These are phyloP conservation scores for Hylia prasina DNA, from an alignment of 2,113 vertebrate genomes.

Conservation along the genomic window DNA sequence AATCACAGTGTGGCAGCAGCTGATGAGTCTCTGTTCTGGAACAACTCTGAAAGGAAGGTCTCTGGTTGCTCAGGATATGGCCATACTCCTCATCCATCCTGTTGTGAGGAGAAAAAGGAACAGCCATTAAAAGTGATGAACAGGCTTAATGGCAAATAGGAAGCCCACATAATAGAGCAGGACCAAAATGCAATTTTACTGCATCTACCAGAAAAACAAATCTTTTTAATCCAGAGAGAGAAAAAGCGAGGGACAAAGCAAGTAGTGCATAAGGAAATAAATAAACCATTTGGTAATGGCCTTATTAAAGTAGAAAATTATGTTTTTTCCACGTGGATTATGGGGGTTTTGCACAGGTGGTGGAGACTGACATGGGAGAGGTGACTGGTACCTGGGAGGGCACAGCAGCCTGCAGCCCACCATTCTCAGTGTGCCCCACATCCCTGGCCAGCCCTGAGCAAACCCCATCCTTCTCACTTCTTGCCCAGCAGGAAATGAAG, in stretches of 20 bases:
- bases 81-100: background rate
- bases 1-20: background rate
- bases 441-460: background rate
- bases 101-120: background rate
- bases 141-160: background rate
- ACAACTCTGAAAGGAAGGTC: background rate
- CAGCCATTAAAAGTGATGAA: constrained; percentile 1
- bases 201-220: background rate
- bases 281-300: background rate
- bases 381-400: background rate
- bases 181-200: background rate
- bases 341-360: background rate
- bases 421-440: rapidly evolving
- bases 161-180: background rate
- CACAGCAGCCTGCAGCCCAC: background rate
- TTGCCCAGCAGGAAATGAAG: rapidly evolving
- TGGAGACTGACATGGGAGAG: background rate
- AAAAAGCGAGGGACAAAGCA: background rate
- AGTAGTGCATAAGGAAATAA: background rate
- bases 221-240: background rate
- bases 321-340: background rate
- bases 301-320: background rate
- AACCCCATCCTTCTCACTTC: background rate
- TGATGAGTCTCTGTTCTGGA: background rate
- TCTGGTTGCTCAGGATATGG: background rate